Evolutionary conservation across 2,797 vertebrate species (phyloP), one percentile per base, ranked within the genome.

Genomic region (Chelon labrosus): DNA sequence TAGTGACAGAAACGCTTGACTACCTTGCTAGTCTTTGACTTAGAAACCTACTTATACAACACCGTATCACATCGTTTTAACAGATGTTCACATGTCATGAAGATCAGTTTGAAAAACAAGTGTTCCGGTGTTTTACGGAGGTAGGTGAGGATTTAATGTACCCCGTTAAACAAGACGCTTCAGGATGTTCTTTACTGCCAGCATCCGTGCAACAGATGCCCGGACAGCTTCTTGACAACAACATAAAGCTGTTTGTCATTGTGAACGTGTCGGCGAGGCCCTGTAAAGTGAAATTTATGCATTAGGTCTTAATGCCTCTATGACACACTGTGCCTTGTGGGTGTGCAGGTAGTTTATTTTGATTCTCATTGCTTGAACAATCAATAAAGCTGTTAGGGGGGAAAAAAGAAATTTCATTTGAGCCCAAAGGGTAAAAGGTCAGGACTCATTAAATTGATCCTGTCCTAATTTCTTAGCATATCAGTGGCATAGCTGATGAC

Each of bases 381-480:
- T 84, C 77, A 79, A 68, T 82, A 65, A 58, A 39, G 41, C 58
- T 1, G 9, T 55, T n/a, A 42, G 49, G 6, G 7, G 39, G 39
- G 9, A 20, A 42, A 50, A 44, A 77, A 71, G 14, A 61, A 19
- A 39, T 70, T 73, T 63, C 4, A 72, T 76, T 70, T 35, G n/a
- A 20, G 17, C 25, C 65, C 65, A 63, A n/a, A 68, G 62, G 38
- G 25, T 62, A 73, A 44, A 47, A 39, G 38, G 60, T 72, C 70
- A 67, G 46, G 44, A 50, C 22, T n/a, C 58, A 38, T 63, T 63
- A 54, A 37, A 81, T 68, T 46, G 73, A 79, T 65, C 64, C 1
- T 5, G 10, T 19, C 64, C 58, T 42, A 46, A 54, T 72, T 74
- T 57, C 42, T 62, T 27, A 1, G 22, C 38, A 42, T 41, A 47